Base-by-base conservation (phyloP, 92 coral and sea anemone genomes). In the Porites divaricata region DNA sequence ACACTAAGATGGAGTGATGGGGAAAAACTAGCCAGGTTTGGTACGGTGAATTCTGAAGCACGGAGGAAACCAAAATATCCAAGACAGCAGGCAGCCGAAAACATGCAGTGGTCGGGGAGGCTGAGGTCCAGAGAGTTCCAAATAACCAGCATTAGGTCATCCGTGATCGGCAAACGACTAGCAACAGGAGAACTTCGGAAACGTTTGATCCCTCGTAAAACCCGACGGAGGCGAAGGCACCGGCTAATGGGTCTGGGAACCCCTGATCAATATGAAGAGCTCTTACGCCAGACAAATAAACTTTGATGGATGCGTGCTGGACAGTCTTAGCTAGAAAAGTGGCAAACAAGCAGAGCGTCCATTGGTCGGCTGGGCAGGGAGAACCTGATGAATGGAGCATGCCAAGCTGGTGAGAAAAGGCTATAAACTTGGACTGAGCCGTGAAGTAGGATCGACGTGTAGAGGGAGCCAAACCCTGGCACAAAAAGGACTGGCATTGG, bases 41-140 rank as follows among this genome's bases (percentile, higher is more conserved):
- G 35, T 26, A 26, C 35, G 1, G 35, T 26, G 35, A 26, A 26
- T 26, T 26, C 35, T 26, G 35, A 26, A 1, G 35, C 35, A 2
- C 1, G n/a, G 63, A 89, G 59, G 23, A 89, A 85, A 0, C 92
- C 83, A 73, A 84, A 89, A 57, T 59, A 85, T 8, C 82, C 91
- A 14, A 88, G 74, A 41, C 72, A 22, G 58, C 91, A 83, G 1
- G 89, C 85, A 13, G 84, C 79, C 35, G 2, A 26, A 26, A 26
- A 26, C 35, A 26, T 26, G 35, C 35, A 26, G 1, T 26, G 35
- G 35, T 72, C 1, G n/a, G 28, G 11, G 57, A n/a, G 15, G 67
- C 14, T 0, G 83, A 49, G 13, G 50, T 7, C 12, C 82, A 26
- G 35, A 26, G 1, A 26, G 35, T 26, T 26, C 35, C 35, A 26